Base-by-base conservation (phyloP, 35 echinoderm and acorn worm species). In the Ophiothrix spiculata region DNA sequence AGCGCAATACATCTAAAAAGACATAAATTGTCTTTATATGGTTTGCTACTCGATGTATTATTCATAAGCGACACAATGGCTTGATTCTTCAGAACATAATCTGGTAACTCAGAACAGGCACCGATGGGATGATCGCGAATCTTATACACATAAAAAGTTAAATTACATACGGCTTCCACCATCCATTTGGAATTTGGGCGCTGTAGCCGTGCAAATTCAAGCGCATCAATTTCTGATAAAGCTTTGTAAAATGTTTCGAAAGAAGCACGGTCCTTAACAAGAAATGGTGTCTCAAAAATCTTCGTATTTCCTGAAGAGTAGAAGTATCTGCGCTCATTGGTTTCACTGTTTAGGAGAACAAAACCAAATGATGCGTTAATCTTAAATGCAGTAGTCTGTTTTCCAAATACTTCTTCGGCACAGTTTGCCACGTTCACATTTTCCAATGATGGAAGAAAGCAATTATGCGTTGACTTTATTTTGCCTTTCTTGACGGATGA, bases 311-410 rank as follows among this genome's bases (percentile, higher is more conserved):
- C 85, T 12, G 41, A 40, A 42, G 88, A 15, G 35, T 90, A 74
- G 35, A 39, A 83, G 40, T 85, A 90, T 16, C 49, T 64, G 16
- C 75, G 73, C 32, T 90, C 74, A 80, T 40, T 54, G 1, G 39
- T 90, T 25, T 85, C 88, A 4, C n/a, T 74, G 39, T 90, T 84
- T 4, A 81, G 73, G 8, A 90, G 45, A 32, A 90, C 16, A 75
- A 90, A 90, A 21, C 88, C 88, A 45, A 90, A 85, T 12, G 81
- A 46, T 31, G 78, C 82, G 78, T 84, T 90, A 2, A 85, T 32
- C 40, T 84, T 90, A 31, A 49, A 49, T 6, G 42, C 42, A 19
- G 42, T 49, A 6, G 42, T 49, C 42, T 49, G 42, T 19, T 49
- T 6, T 19, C 6, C 6, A 49, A 49, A 49, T 49, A 49, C 42